These are phyloP conservation scores for Nasonia oneida DNA, from an alignment of 2,888 invertebrate genomes.

Conservation along the genomic window DNA sequence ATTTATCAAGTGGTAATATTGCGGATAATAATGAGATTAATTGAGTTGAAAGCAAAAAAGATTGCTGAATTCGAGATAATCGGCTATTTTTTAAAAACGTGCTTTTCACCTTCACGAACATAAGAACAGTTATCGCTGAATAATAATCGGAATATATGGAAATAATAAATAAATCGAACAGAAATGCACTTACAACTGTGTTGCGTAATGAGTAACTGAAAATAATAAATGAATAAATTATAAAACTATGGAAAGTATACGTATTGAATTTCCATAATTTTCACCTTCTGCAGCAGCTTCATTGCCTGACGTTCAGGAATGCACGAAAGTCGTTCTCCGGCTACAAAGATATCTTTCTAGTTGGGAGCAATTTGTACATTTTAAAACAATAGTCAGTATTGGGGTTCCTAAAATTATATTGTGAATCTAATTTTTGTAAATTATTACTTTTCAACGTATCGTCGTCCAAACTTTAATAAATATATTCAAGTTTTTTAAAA, in stretches of 20 bases:
- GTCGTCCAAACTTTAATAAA: too few relatives aligned
- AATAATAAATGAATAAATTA: conserved; percentile 1
- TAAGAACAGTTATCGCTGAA: neutral
- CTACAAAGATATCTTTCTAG: conserved; percentile 41
- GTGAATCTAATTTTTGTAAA: neutral
- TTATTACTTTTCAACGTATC: too few relatives aligned
- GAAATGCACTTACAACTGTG: neutral
- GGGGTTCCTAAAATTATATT: neutral
- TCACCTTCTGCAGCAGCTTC: conserved; percentile 48
- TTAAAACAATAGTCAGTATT: neutral
- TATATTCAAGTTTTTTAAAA: too few relatives aligned
- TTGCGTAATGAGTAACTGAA: neutral
- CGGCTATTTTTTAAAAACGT: neutral
- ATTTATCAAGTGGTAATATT: neutral
- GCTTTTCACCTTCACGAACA: neutral
- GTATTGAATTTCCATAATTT: conserved; percentile 4
- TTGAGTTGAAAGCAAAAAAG: neutral
- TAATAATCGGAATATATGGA: neutral
- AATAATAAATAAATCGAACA: neutral
- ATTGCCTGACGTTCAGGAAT: conserved; percentile 39
- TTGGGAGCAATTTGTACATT: neutral
- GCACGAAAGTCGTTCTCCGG: conserved; percentile 40
- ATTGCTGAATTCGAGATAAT: neutral
- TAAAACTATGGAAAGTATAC: neutral
- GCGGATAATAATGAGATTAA: neutral